Base-by-base conservation (phyloP, 2,888 invertebrate genomes). In the Vandiemenella viatica region DNA sequence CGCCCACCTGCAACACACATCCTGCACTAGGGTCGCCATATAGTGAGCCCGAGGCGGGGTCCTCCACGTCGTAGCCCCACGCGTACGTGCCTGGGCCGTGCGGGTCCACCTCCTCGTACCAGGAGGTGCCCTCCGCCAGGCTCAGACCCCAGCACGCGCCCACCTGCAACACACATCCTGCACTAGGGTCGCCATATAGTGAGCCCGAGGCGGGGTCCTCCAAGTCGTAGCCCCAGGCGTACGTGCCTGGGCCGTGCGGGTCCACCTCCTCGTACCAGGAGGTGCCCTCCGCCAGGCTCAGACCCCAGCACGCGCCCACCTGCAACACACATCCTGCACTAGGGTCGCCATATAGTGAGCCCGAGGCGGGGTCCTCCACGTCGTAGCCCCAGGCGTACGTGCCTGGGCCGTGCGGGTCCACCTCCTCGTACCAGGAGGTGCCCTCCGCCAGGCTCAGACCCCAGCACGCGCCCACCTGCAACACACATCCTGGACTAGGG, bases 361-460 rank as follows among this genome's bases (percentile, higher is more conserved):
- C 75, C 3, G 73, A 75, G 6, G 61, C 62, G 1, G 74, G 67
- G 60, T 85, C 83, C 37, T 76, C 70, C 6, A 81, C 66, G 57
- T 83, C 79, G 60, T 80, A 85, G 13, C 83, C 81, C 60, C 80
- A 85, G 0, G 79, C 74, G 60, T 84, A 84, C 0, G 79, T 76
- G 17, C 79, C 78, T 17, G 75, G 72, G 23, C 76, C 77, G 69
- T 60, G 50, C 38, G 32, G 32, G 3, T 32, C 32, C 32, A 32
- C 3, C 32, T 32, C 32, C 3, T 32, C 13, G 32, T 32, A 32
- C n/a, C n/a, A n/a, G n/a, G 32, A 32, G 3, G 3, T 2, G 32
- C 3, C 5, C 32, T 32, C 32, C 3, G 32, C 32, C 3, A 32
- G 2, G 32, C 3, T 3, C 3, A 32, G 32, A 32, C n/a, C n/a